Base-by-base conservation (phyloP, 2,888 invertebrate genomes). In the Dynastes hyllus region DNA sequence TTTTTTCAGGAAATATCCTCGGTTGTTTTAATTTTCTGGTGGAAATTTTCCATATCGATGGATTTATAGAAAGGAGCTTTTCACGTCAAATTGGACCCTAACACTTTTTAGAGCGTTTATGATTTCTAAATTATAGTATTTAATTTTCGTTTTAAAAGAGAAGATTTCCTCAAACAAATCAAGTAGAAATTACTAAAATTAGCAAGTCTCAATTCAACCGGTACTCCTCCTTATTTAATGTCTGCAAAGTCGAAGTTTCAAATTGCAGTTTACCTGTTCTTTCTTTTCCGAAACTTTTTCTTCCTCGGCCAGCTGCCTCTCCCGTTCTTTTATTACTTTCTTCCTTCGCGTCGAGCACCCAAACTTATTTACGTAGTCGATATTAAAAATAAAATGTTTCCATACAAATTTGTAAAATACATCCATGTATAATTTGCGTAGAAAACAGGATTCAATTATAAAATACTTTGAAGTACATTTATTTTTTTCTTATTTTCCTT, bases 181-280 rank as follows among this genome's bases (percentile, higher is more conserved):
- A 81, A 79, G 79, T 29, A 79, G 75, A 80, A 81, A 81, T 81
- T 79, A 78, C 81, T 76, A 79, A 80, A 81, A 80, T 81, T 81
- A 80, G 81, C 77, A 77, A 55, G 66, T 53, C 61, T 70, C 65
- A 66, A 58, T 37, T 65, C 51, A 22, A 37, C 13, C 76, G 13
- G 58, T 4, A 8, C 29, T 63, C 3, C 27, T 37, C 69, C 70
- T 79, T 79, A 79, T 79, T 79, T 79, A 77, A 77, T 79, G 80
- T 61, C 61, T 61, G 2, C 61, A 71, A 79, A 71, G 80, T 76
- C 80, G 81, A 83, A 84, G 82, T 84, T 85, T 85, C 84, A 84
- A 85, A 85, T 84, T 85, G 84, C 83, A 83, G 84, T 85, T 84
- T 84, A 84, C 84, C 83, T 84, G 82, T 81, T 82, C 83, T 81